phyloP scores from a whole-genome alignment of 2,888 invertebrate species.

The Ctena decussata region DNA sequence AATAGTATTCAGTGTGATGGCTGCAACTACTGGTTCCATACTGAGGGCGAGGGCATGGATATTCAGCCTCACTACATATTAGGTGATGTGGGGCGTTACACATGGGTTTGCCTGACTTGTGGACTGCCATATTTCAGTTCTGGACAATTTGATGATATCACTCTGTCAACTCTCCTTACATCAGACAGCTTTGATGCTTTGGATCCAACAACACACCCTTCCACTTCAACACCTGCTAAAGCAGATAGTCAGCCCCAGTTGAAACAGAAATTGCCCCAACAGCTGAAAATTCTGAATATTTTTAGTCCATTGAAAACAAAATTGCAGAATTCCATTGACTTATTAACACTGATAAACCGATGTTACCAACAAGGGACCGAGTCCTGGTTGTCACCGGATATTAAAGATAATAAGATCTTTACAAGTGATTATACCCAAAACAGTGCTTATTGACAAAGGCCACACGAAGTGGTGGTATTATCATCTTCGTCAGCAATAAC shows the following conservation, averaged over 20 bases:
- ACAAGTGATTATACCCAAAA: neutral
- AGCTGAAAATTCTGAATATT: neutral
- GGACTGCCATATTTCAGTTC: conserved; percentile 12
- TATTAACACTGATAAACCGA: neutral
- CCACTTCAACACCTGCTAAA: neutral
- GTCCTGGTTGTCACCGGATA: neutral
- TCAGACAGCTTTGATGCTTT: neutral
- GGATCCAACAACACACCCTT: neutral
- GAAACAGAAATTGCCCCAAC: neutral
- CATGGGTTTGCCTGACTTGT: conserved; percentile 1
- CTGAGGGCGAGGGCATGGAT: neutral
- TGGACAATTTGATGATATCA: neutral
- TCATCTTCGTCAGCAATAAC: neutral
- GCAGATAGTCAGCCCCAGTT: neutral
- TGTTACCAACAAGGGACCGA: neutral
- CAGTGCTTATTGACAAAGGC: neutral
- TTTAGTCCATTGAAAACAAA: neutral
- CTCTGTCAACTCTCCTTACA: neutral
- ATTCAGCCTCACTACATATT: neutral
- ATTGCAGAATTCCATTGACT: neutral
- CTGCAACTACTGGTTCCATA: conserved; percentile 6
- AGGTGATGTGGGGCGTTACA: neutral
- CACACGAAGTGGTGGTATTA: neutral
- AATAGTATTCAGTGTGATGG: conserved; percentile 14
- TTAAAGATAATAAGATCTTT: neutral